Conservation (phyloP, 2,113 vertebrate species). For the Anser brachyrhynchus region DNA sequence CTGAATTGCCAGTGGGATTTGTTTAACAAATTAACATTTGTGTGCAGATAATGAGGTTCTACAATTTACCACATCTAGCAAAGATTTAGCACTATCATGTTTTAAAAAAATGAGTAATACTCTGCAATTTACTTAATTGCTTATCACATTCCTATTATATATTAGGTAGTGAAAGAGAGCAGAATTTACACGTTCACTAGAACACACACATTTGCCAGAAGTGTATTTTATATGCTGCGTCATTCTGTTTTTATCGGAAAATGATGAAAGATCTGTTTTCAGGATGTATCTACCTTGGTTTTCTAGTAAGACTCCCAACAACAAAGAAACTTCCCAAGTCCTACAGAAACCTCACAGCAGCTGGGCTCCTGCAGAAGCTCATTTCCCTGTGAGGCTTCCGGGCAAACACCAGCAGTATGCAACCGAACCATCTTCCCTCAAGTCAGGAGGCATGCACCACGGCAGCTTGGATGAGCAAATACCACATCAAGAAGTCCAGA, state of each 20-base stretch:
- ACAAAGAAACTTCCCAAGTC: background rate
- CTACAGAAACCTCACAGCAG: background rate
- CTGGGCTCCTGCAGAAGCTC: background rate
- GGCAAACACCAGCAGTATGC: background rate
- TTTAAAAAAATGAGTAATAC: conserved; percentile 63
- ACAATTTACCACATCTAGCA: conserved; percentile 52
- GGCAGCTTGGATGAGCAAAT: background rate
- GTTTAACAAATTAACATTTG: conserved; percentile 80
- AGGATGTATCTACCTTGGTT: background rate
- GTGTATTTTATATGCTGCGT: background rate
- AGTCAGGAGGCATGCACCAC: background rate
- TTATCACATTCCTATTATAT: conserved; percentile 47
- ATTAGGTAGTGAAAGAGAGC: background rate
- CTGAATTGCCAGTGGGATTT: conserved; percentile 73
- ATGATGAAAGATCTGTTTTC: background rate
- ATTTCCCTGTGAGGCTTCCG: background rate
- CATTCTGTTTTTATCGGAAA: background rate
- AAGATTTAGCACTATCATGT: conserved; percentile 56
- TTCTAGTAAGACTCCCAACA: background rate
- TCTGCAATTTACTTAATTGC: conserved; percentile 64
- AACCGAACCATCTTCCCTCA: background rate
- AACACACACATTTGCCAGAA: background rate
- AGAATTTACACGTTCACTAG: background rate
- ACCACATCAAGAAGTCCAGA: background rate
- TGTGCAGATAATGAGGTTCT: conserved; percentile 76